Base-by-base conservation (phyloP, 2,113 vertebrate genomes). In the Desmodus rotundus region DNA sequence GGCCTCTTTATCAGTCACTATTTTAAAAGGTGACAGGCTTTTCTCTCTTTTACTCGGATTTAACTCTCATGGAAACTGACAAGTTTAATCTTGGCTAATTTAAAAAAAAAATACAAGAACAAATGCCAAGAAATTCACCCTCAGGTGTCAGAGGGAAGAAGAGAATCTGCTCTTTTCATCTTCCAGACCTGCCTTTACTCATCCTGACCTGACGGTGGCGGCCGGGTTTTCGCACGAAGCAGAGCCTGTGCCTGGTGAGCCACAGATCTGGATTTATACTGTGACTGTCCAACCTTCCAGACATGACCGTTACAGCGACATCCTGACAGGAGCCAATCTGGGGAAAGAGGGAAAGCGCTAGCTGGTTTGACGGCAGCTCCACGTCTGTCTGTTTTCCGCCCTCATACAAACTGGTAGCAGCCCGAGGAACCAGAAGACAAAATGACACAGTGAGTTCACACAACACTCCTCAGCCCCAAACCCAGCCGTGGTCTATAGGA, bases 21-120 rank as follows among this genome's bases (percentile, higher is more conserved):
- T 26, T 72, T 45, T 43, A 74, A 70, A 92, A 92, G 12, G 45
- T 11, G 67, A 1, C 11, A 84, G 54, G 38, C 20, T 92, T 73
- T 87, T 68, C 52, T 74, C 84, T 90, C 88, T 63, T 47, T 74
- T 20, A 45, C 61, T 96, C 84, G 94, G 52, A 73, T 77, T 85
- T 82, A 81, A 76, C 72, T 22, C 65, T 91, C 85, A 92, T n/a
- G 80, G 84, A 96, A 95, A 94, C 45, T 5, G 87, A 91, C 65
- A 92, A 84, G 31, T 28, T 95, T 68, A 22, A 80, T 93, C 73
- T 96, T 83, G 31, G 73, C 58, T 87, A 78, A 73, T 76, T 77
- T 0, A 36, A 76, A 78, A 9, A 36, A 43, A 41, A 68, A 78
- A 36, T 16, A 72, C 2, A 28, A 38, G 72, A 63, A 82, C 41